These are phyloP conservation scores for Rhimphoctona megacephalus DNA, from an alignment of 2,888 invertebrate species.

Conservation along the genomic window DNA sequence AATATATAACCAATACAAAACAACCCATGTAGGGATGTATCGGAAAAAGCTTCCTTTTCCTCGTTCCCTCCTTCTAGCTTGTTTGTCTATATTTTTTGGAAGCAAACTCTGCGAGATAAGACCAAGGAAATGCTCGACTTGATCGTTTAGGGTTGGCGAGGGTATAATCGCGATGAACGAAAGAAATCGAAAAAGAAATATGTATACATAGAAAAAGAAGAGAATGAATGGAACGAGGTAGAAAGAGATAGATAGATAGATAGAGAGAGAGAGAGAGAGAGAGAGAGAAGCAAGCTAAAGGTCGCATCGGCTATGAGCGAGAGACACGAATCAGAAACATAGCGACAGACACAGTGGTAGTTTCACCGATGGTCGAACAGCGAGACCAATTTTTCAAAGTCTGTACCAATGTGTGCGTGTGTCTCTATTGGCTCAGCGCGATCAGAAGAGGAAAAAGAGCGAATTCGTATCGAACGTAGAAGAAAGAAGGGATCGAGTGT, in stretches of 20 bases:
- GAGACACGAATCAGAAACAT: too few species aligned
- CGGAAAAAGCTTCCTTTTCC: background rate
- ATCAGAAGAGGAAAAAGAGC: conserved; percentile 38
- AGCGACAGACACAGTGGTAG: conserved; percentile 2
- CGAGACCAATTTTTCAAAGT: conserved; percentile 52
- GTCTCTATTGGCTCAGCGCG: conserved; percentile 32
- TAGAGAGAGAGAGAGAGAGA: background rate
- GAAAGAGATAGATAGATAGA: too few species aligned
- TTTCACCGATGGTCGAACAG: conserved; percentile 50
- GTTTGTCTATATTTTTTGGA: conserved; percentile 36
- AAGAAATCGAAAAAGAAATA: conserved; percentile 32
- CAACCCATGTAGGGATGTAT: background rate
- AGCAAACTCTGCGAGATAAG: conserved; percentile 49
- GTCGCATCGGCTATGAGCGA: too few species aligned
- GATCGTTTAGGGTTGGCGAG: background rate
- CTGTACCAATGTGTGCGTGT: background rate
- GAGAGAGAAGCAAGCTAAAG: background rate
- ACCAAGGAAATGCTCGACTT: conserved; percentile 23
- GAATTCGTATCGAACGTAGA: conserved; percentile 29
- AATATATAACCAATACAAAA: background rate
- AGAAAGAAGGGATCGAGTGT: conserved; percentile 61
- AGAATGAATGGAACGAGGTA: background rate
- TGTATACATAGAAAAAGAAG: background rate
- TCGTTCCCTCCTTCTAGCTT: background rate
- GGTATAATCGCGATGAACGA: background rate